Percentiles rank a stretch among this genome's conserved stretches.
Conservation (phyloP, 2,797 vertebrate species). For the Carcharodon carcharias region DNA sequence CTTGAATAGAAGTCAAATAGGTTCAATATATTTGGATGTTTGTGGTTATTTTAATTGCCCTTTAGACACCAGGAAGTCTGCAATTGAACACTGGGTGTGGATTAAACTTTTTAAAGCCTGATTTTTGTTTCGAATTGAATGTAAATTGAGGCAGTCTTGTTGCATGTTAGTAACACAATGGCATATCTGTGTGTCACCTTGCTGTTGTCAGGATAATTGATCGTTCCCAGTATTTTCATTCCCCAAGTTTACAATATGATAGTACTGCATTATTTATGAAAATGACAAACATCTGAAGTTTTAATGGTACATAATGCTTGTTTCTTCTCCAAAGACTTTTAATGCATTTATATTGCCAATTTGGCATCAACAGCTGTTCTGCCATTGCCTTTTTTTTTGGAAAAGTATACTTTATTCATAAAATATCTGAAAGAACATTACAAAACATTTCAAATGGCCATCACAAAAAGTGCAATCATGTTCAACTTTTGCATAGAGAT, state of each 20-base stretch:
- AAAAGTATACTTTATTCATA: too few species aligned
- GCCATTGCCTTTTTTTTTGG: background rate
- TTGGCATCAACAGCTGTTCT: background rate
- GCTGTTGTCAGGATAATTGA: background rate
- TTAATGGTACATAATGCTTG: background rate
- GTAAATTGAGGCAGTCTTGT: background rate
- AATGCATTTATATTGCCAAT: background rate
- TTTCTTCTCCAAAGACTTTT: background rate
- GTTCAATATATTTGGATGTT: background rate
- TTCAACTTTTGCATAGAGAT: too few species aligned
- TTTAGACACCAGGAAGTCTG: background rate
- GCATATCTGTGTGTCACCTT: background rate
- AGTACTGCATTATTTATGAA: background rate
- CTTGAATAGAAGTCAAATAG: background rate
- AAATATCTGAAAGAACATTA: too few species aligned
- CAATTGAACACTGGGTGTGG: conserved; percentile 8
- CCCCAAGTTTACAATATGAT: background rate
- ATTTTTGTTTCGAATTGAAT: background rate
- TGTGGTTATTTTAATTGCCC: conserved; percentile 1
- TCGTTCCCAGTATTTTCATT: background rate
- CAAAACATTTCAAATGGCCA: too few species aligned
- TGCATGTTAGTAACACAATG: background rate
- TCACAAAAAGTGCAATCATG: too few species aligned
- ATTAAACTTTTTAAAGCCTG: background rate
- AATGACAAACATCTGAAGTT: background rate